Evolutionary conservation across 2,888 invertebrate species (phyloP).

Genomic region (Hanleya hanleyi): DNA sequence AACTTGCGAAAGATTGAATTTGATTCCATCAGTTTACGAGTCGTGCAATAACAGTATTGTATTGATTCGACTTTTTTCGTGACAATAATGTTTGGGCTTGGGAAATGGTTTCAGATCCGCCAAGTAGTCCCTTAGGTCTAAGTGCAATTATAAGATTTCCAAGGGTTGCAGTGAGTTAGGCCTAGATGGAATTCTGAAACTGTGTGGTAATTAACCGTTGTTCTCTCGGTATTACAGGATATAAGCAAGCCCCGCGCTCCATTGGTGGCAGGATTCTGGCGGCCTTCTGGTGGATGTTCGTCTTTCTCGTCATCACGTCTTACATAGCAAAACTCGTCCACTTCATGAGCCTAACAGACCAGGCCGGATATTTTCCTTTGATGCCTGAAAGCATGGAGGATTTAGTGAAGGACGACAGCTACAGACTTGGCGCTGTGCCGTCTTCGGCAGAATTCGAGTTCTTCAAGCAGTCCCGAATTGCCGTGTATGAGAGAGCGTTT

Average conservation of each 20-base stretch:
- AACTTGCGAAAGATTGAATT: too few relatives aligned
- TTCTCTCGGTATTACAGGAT: conserved; percentile 15
- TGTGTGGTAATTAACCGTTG: too few relatives aligned
- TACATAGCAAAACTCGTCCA: conserved; percentile 60
- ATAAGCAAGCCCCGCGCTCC: conserved; percentile 49
- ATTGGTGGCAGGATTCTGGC: conserved; percentile 54
- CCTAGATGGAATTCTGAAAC: too few relatives aligned
- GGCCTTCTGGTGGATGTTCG: conserved; percentile 61
- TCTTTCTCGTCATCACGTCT: conserved; percentile 49
- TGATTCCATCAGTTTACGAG: too few relatives aligned
- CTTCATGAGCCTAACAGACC: conserved; percentile 47
- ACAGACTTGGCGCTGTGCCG: conserved; percentile 39
- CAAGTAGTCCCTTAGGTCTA: too few relatives aligned
- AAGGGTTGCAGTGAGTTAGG: too few relatives aligned
- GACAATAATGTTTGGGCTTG: too few relatives aligned
- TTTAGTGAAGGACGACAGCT: conserved; percentile 41
- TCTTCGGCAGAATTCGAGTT: background rate
- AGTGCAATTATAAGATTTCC: too few relatives aligned
- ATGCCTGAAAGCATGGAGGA: conserved; percentile 41
- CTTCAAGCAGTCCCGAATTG: background rate
- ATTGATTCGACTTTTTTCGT: too few relatives aligned
- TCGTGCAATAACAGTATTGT: too few relatives aligned
- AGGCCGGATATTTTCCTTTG: too few relatives aligned
- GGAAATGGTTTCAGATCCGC: too few relatives aligned
- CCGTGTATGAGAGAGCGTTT: background rate